Conservation (phyloP, 1,140 invertebrate genomes). For the Ostrea denselamellosa region DNA sequence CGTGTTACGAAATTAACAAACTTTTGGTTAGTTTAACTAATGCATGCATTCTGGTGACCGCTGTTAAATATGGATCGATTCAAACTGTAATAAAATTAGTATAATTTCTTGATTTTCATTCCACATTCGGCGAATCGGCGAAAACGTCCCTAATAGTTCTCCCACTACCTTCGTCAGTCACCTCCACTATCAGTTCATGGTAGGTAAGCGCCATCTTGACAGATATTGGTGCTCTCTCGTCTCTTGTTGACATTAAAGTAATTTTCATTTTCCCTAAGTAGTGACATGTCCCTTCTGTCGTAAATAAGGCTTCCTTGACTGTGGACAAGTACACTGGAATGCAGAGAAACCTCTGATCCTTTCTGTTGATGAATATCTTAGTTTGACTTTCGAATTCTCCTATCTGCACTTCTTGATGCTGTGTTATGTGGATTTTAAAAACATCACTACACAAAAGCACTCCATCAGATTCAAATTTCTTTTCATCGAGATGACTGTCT, state of each 20-base stretch:
- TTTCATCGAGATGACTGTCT: slow-evolving; percentile 51
- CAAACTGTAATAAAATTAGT: too few relatives aligned
- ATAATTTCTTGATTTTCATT: neutral
- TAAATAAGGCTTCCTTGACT: slow-evolving; percentile 47
- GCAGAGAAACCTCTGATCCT: slow-evolving; percentile 48
- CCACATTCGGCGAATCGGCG: slow-evolving; percentile 47
- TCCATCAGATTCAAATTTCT: slow-evolving; percentile 51
- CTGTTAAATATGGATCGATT: too few relatives aligned
- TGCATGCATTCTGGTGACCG: too few relatives aligned
- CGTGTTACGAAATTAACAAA: too few relatives aligned
- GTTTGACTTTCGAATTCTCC: slow-evolving; percentile 49
- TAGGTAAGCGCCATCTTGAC: slow-evolving; percentile 55
- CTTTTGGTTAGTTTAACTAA: too few relatives aligned
- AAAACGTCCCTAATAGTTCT: slow-evolving; percentile 53
- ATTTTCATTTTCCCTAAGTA: slow-evolving; percentile 55
- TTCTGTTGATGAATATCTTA: slow-evolving; percentile 48
- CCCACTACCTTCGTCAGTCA: slow-evolving; percentile 52
- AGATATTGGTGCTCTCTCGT: slow-evolving; percentile 45
- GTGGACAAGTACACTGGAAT: slow-evolving; percentile 55
- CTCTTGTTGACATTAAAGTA: slow-evolving; percentile 49
- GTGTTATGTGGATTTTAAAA: slow-evolving; percentile 48
- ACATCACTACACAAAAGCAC: slow-evolving; percentile 48
- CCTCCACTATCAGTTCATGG: slow-evolving; percentile 55
- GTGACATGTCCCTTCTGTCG: slow-evolving; percentile 51
- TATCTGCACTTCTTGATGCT: slow-evolving; percentile 46